These are phyloP conservation scores for Archaeoteleia sp. DNA, from an alignment of 2,888 invertebrate species.

Conservation along the genomic window DNA sequence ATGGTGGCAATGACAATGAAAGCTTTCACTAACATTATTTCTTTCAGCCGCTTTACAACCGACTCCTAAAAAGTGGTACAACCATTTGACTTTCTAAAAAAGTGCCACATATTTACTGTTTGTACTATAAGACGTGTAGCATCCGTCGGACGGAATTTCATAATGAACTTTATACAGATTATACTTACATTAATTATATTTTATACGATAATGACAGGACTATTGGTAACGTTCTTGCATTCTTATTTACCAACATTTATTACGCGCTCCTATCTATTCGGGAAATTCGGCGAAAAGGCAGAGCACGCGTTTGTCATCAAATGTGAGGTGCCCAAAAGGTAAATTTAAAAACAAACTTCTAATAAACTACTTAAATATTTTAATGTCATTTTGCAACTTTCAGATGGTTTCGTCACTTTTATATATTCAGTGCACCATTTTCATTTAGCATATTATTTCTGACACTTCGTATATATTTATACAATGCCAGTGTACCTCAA, in stretches of 20 bases:
- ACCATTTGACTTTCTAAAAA: constrained; percentile 42
- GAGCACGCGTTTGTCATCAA: constrained; percentile 70
- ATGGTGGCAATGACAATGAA: too few relatives aligned
- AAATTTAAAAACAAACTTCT: constrained; percentile 34
- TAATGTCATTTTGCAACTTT: constrained; percentile 16
- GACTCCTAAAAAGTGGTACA: constrained; percentile 32
- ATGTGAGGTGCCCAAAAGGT: constrained; percentile 84
- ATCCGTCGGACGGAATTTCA: constrained; percentile 10
- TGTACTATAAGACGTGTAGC: constrained; percentile 14
- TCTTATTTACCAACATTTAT: constrained; percentile 81
- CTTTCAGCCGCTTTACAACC: constrained; percentile 12
- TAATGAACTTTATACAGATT: constrained; percentile 64
- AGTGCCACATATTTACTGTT: background rate
- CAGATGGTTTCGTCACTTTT: constrained; percentile 87
- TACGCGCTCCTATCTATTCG: constrained; percentile 82
- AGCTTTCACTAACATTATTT: background rate
- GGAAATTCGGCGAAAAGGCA: constrained; percentile 81
- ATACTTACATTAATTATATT: constrained; percentile 60
- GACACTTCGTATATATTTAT: constrained; percentile 76
- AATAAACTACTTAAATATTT: background rate
- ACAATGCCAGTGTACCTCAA: constrained; percentile 75
- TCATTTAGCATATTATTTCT: constrained; percentile 77
- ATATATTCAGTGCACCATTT: constrained; percentile 81
- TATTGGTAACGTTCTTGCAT: constrained; percentile 81
- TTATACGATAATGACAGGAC: constrained; percentile 77